phyloP scores from a whole-genome alignment of 2,113 vertebrate species.

The Rostratula benghalensis region DNA sequence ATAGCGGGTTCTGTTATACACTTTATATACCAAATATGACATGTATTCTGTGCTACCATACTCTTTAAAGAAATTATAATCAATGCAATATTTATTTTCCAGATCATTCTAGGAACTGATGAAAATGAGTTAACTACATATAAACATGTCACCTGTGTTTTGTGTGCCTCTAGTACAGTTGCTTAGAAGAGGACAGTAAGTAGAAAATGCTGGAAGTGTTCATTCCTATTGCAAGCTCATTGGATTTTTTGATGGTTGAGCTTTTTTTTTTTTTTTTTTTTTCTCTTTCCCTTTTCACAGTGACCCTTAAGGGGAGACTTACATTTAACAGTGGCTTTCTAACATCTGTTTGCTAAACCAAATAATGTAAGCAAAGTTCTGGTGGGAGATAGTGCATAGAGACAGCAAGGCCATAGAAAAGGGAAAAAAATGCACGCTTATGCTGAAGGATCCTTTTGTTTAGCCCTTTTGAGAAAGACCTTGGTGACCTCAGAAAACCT shows the following conservation, averaged over 20 bases:
- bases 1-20: background rate
- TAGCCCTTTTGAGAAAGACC: constrained; percentile 77
- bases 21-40: background rate
- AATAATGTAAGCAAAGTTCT: constrained; percentile 47
- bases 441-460: constrained; percentile 79
- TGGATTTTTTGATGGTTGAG: background rate
- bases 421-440: background rate
- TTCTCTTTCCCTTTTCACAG: background rate
- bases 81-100: background rate
- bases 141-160: background rate
- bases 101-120: background rate
- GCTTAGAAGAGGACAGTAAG: background rate
- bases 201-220: background rate
- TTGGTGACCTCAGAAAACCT: constrained; percentile 85
- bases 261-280: background rate
- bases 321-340: constrained; percentile 17
- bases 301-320: background rate
- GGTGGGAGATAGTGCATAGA: constrained; percentile 32
- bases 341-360: constrained; percentile 36
- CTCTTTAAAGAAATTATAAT: background rate
- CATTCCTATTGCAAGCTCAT: background rate
- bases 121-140: background rate
- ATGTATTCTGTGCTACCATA: background rate
- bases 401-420: constrained; percentile 49
- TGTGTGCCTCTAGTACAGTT: background rate